These are phyloP conservation scores for Polydrusus tereticollis DNA, from an alignment of 2,888 invertebrate genomes.

Conservation along the genomic window DNA sequence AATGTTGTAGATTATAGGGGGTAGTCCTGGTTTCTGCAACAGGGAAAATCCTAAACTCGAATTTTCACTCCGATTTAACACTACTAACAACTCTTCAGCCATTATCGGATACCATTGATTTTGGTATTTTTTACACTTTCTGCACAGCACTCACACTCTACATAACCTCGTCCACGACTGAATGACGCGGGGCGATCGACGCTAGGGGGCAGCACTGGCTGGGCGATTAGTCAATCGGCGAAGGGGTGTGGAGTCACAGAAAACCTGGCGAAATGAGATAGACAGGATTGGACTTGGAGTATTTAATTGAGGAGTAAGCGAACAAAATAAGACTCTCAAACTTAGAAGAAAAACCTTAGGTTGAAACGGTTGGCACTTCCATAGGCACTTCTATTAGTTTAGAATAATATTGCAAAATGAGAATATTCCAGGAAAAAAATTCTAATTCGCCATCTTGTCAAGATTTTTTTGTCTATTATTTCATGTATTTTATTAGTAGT, in stretches of 20 bases:
- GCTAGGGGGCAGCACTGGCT: constrained; percentile 54
- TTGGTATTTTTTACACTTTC: constrained; percentile 57
- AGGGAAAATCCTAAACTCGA: constrained; percentile 93
- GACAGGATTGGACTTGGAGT: background rate
- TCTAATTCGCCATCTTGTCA: too few relatives aligned
- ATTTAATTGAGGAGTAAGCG: background rate
- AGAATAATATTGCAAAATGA: too few relatives aligned
- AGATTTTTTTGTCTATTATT: too few relatives aligned
- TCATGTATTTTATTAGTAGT: too few relatives aligned
- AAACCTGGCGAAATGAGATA: background rate
- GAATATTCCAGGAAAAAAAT: too few relatives aligned
- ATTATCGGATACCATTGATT: constrained; percentile 70
- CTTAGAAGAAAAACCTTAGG: too few relatives aligned
- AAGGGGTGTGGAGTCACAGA: constrained; percentile 17
- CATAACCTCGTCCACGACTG: constrained; percentile 65
- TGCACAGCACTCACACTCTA: constrained; percentile 57
- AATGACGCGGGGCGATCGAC: constrained; percentile 53
- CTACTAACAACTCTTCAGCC: constrained; percentile 92
- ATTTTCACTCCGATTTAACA: constrained; percentile 88
- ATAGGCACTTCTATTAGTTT: too few relatives aligned
- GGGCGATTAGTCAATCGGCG: constrained; percentile 17
- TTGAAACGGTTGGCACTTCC: too few relatives aligned
- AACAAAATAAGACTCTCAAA: too few relatives aligned
- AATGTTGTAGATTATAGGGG: constrained; percentile 94
- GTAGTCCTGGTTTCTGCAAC: constrained; percentile 90